Evolutionary conservation across 2,888 invertebrate species (phyloP).

Genomic region (Drosophila planitibia): DNA sequence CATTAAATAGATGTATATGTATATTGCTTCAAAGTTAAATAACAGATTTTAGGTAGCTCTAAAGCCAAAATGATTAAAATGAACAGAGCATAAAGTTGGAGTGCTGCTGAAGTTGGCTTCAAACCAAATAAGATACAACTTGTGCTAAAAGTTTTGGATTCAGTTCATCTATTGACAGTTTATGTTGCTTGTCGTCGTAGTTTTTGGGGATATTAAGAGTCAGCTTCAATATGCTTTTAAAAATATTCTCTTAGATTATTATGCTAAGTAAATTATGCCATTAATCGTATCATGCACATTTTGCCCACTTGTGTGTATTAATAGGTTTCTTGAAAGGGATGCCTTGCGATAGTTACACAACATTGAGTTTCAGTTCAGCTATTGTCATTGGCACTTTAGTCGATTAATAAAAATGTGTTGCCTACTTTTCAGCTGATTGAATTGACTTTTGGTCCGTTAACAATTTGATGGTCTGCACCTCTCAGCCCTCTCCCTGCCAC

Average conservation of each 20-base stretch:
- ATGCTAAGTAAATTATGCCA: neutral
- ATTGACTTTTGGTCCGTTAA: constrained; percentile 30
- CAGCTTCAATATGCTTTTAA: neutral
- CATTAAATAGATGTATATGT: constrained; percentile 24
- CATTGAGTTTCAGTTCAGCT: neutral
- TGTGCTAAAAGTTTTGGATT: neutral
- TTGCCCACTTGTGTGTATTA: neutral
- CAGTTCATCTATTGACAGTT: neutral
- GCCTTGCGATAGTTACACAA: neutral
- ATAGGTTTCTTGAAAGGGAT: neutral
- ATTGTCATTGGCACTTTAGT: constrained; percentile 27
- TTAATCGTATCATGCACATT: neutral
- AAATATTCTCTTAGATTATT: neutral
- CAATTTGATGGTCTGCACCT: constrained; percentile 7
- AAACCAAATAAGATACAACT: neutral
- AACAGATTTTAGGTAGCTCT: neutral
- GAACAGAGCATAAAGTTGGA: neutral
- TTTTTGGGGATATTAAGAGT: neutral
- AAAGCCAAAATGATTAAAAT: neutral
- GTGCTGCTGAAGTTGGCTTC: neutral
- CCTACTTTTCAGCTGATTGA: constrained; percentile 56
- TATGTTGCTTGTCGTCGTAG: too few species aligned
- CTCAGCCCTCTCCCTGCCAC: neutral
- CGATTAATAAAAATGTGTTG: constrained; percentile 30
- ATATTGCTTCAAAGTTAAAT: neutral